Percentiles rank a stretch among this genome's conserved stretches.
Conservation (phyloP, 2,888 invertebrate species). For the Orchestes rusci region DNA sequence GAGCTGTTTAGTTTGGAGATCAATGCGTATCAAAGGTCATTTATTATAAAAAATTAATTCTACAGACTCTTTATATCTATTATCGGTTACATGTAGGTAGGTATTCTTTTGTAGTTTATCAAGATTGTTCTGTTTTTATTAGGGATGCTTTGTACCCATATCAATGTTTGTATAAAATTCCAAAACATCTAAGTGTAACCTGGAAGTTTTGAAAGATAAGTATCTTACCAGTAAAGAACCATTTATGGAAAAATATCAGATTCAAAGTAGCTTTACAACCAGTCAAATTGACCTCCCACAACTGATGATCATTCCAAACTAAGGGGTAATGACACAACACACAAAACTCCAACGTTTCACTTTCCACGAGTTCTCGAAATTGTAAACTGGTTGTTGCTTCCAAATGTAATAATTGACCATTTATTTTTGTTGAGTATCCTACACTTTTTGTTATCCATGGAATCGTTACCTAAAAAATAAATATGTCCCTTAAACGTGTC, state of each 20-base stretch:
- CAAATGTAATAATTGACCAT: conserved; percentile 87
- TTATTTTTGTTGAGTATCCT: conserved; percentile 76
- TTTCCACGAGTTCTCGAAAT: conserved; percentile 86
- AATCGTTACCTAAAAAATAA: conserved; percentile 51
- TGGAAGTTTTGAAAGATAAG: too few relatives aligned
- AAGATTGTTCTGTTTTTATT: too few relatives aligned
- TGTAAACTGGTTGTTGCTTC: conserved; percentile 93
- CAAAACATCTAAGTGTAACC: too few relatives aligned
- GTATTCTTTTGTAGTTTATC: too few relatives aligned
- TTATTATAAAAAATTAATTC: too few relatives aligned
- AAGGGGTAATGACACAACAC: conserved; percentile 84
- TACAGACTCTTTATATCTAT: too few relatives aligned
- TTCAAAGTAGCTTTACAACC: conserved; percentile 92
- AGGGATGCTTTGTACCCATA: too few relatives aligned
- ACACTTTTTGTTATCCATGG: conserved; percentile 87
- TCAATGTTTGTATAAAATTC: too few relatives aligned
- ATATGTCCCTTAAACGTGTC: conserved; percentile 1
- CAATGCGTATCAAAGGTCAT: too few relatives aligned
- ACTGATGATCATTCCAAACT: conserved; percentile 94
- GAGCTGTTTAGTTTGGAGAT: too few relatives aligned
- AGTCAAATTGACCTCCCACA: conserved; percentile 86
- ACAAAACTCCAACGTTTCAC: conserved; percentile 91
- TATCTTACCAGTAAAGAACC: conserved; percentile 73
- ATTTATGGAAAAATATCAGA: conserved; percentile 90
- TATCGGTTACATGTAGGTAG: too few relatives aligned